Conservation (phyloP, 2,888 invertebrate species). For the Disparrhopalites patrizii region DNA sequence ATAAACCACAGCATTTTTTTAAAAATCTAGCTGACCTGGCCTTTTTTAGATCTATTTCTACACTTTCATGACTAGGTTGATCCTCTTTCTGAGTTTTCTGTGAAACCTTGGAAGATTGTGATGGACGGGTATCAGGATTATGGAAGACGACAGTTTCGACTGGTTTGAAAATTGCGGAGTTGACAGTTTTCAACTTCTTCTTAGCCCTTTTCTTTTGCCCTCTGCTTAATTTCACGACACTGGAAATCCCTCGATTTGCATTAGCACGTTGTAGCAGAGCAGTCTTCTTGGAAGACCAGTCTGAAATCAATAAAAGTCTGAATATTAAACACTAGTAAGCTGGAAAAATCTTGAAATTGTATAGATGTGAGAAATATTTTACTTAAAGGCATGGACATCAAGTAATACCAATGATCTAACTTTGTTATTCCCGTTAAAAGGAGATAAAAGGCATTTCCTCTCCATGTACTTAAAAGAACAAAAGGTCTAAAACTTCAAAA, state of each 20-base stretch:
- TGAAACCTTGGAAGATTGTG: not conserved
- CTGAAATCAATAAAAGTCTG: not conserved
- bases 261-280: not conserved
- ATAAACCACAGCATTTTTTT: no score
- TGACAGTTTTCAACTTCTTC: constrained; percentile 10
- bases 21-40: constrained; percentile 66
- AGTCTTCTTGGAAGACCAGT: not conserved
- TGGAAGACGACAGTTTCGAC: constrained; percentile 37
- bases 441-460: no score
- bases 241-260: not conserved
- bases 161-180: constrained; percentile 22
- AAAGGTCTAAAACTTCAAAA: no score
- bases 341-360: no score
- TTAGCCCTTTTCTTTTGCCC: constrained; percentile 32
- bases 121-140: constrained; percentile 34
- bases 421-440: no score
- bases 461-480: no score
- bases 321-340: not conserved
- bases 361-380: no score
- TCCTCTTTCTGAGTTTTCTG: not conserved
- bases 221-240: constrained; percentile 33
- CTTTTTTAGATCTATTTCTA: constrained; percentile 67
- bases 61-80: not conserved
- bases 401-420: no score
- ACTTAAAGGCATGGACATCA: no score